Base-by-base conservation (phyloP, 1,140 invertebrate species). In the Leptinotarsa texana region DNA sequence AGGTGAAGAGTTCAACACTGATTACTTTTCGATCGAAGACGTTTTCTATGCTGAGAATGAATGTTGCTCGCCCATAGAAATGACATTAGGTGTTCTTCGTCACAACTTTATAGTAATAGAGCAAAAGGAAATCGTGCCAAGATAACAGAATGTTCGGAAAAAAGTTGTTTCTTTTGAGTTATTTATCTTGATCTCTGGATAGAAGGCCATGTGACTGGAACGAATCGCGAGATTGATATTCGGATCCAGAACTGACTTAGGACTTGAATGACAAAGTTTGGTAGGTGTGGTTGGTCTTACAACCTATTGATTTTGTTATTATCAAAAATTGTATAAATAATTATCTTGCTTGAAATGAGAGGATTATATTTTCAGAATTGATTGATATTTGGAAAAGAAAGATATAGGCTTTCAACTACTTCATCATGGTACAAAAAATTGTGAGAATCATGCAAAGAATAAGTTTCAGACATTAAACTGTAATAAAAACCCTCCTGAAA, bases 41-140 rank as follows among this genome's bases (percentile, higher is more conserved):
- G 51, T 17, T 57, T 57, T 57, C 51, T 57, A 57, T 57, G 51
- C 51, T 15, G 51, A 4, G 51, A 57, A 57, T 17, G 51, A 57
- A 18, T 57, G 15, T 57, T 17, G n/a, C 4, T 18, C 51, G 15
- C 51, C 51, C 15, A 57, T 57, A 57, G 51, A 57, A 57, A 15
- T 57, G n/a, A 6, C 51, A 57, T 57, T 57, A 57, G 4, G 13
- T 57, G 51, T 18, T 57, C n/a, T 57, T 18, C 51, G 51, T 18
- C 51, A 18, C 51, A 18, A 17, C 51, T 15, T 57, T 57, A 57
- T 57, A 17, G 51, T 57, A 4, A 57, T 57, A 57, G 51, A 57
- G 51, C n/a, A 57, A 15, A 57, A 57, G 51, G 51, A 57, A 57
- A 57, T 57, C 51, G 51, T 57, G 51, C n/a, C 51, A 57, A 15